phyloP scores from a whole-genome alignment of 2,888 invertebrate genomes.

The Allophyes oxyacanthae region DNA sequence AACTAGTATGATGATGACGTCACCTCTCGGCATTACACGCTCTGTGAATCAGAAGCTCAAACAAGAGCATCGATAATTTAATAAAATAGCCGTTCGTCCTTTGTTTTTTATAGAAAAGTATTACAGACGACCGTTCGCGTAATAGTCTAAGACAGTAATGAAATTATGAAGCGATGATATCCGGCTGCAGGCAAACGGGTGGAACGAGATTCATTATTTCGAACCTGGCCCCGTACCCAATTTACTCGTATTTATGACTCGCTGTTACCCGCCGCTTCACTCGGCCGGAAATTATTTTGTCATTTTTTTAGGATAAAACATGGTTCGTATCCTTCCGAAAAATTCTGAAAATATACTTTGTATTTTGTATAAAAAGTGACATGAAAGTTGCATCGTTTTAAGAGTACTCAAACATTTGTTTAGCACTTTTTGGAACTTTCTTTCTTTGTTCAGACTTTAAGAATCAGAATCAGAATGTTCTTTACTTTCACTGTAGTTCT shows the following conservation, averaged over 20 bases:
- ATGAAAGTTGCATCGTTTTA: no score
- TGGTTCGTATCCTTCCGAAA: neutral
- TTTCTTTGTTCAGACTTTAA: no score
- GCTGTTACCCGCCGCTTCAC: slow-evolving; percentile 1
- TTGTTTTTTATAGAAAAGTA: slow-evolving; percentile 14
- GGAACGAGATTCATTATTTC: slow-evolving; percentile 27
- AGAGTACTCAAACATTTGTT: no score
- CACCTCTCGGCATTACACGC: no score
- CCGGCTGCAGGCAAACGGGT: slow-evolving; percentile 13
- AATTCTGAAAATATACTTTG: no score
- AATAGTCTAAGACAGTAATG: slow-evolving; percentile 28
- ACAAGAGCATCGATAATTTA: no score
- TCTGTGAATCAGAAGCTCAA: no score
- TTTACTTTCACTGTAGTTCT: no score
- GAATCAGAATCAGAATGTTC: no score
- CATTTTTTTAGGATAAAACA: slow-evolving; percentile 1
- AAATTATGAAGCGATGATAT: slow-evolving; percentile 28
- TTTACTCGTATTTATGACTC: slow-evolving; percentile 11
- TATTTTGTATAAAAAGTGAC: no score
- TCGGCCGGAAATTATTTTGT: neutral
- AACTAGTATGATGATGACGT: no score
- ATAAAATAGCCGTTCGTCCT: slow-evolving; percentile 8
- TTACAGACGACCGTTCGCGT: slow-evolving; percentile 1
- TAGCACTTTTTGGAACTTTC: no score
- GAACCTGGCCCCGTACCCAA: slow-evolving; percentile 7